Conservation (phyloP, 2,113 vertebrate genomes). For the Heloderma charlesbogerti region DNA sequence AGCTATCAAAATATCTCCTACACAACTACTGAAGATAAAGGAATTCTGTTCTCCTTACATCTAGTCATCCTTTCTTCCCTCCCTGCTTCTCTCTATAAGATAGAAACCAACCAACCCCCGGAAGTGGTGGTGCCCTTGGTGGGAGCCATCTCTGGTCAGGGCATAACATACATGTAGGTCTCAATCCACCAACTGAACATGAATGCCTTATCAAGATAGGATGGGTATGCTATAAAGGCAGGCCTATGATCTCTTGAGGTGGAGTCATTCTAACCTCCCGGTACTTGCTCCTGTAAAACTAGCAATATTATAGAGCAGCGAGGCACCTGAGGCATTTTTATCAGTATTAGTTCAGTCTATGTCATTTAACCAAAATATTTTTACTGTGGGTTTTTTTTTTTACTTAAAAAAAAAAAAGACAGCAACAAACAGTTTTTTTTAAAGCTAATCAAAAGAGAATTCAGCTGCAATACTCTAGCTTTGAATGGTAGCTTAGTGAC, state of each 20-base stretch:
- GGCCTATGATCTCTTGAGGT: not conserved
- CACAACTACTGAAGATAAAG: not conserved
- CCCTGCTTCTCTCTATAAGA: not conserved
- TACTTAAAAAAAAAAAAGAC: not conserved
- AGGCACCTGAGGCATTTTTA: not conserved
- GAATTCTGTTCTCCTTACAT: not conserved
- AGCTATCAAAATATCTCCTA: not conserved
- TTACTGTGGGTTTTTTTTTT: not conserved
- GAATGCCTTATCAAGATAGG: not conserved
- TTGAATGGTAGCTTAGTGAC: not conserved
- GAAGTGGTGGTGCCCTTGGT: not conserved
- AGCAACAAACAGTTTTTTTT: not conserved
- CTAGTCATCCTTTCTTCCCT: not conserved
- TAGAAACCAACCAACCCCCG: not conserved
- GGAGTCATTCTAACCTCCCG: not conserved
- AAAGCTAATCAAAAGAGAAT: not conserved
- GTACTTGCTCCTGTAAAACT: not conserved
- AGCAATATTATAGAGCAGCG: not conserved
- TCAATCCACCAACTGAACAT: not conserved
- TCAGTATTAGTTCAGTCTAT: too few species aligned
- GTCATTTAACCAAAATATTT: not conserved
- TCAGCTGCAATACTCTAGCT: not conserved
- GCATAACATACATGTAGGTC: not conserved
- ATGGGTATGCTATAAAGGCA: not conserved
- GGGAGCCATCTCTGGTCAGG: too few species aligned